Evolutionary conservation across 1,140 invertebrate genomes (phyloP), one percentile per base, ranked within the genome.

Genomic region (Neodiprion lecontei): DNA sequence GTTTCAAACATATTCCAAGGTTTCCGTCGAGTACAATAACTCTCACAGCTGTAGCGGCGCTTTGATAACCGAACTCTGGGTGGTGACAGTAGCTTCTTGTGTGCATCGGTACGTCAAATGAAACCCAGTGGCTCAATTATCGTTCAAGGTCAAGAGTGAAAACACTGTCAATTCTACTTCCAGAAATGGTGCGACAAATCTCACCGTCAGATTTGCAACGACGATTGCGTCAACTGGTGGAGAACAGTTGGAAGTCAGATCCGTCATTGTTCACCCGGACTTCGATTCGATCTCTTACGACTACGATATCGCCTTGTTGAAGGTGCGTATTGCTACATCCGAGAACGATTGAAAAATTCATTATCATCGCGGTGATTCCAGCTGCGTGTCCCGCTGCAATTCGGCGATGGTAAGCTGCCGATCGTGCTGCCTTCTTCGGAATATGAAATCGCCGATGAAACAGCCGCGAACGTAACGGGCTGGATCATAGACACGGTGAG

Each of bases 1-100:
- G 14, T 47, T 69, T 47, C 67, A 11, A 69, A 11, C 7, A 11
- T 23, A 69, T 23, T 69, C 69, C 70, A 79, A 89, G 80, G 78
- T 86, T 48, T 91, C 90, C 4, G 83, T 91, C 49, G 88, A 88
- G 72, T 85, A 84, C 40, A 49, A 72, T 0, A 74, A 79, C 0
- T 49, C 76, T 40, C 89, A 91, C 76, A 86, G 88, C 82, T 91
- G 90, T 78, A 82, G 89, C 5, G 89, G 89, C 1, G 87, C 89
- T 1, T 75, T 91, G n/a, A 81, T 91, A 11, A 88, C 88, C 74
- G 86, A 82, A 23, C 82, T 86, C 5, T 81, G 89, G 67, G 82
- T 90, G 21, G 83, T 91, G 69, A 90, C 90, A 1, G 89, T 85
- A 8, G 90, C 89, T 7, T 89, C 90, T 77, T 91, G 89, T 77